Evolutionary conservation across 2,113 vertebrate genomes (phyloP), one percentile per base, ranked within the genome.

Genomic region (Shinisaurus crocodilurus): DNA sequence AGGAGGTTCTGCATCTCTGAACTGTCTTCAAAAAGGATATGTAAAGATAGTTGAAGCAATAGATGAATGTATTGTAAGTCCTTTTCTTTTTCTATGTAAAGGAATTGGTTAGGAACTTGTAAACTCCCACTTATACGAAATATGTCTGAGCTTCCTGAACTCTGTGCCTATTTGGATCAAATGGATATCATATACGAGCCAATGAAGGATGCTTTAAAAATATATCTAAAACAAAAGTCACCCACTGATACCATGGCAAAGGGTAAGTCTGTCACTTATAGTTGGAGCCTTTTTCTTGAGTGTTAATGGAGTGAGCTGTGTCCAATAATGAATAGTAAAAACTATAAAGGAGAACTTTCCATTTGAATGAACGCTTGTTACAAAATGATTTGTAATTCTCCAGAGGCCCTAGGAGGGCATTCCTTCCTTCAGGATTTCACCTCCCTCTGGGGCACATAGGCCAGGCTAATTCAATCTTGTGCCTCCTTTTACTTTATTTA

Each of bases 61-160:
- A 60, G 32, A 25, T 27, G 23, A 7, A n/a, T 40, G 54, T 70
- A 13, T 70, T 45, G 54, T 75, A 48, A 90, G 25, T 82, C n/a
- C 8, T 67, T 60, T 84, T 91, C 85, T 93, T 15, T 84, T 93
- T 87, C 76, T 29, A 0, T 92, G 34, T 65, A 29, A 85, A 97
- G 96, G 95, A 97, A 96, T 69, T 97, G 97, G 97, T 79, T 97
- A 82, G 97, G 96, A 72, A 97, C 94, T 74, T 96, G 93, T 85
- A 37, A 27, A 1, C 93, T 97, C 67, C 97, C 96, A 13, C 92
- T 96, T 88, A 96, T 93, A 0, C 94, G 96, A 91, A 95, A 90
- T 16, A 92, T 93, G 76, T 96, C 94, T 7, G 96, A 97, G 91
- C 95, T 97, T 3, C 91, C 95, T 6, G 96, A 95, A 48, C 94